Percentiles rank a stretch among this genome's conserved stretches.
phyloP scores from a whole-genome alignment of 2,113 vertebrate genomes.

The Clarias batrachus region DNA sequence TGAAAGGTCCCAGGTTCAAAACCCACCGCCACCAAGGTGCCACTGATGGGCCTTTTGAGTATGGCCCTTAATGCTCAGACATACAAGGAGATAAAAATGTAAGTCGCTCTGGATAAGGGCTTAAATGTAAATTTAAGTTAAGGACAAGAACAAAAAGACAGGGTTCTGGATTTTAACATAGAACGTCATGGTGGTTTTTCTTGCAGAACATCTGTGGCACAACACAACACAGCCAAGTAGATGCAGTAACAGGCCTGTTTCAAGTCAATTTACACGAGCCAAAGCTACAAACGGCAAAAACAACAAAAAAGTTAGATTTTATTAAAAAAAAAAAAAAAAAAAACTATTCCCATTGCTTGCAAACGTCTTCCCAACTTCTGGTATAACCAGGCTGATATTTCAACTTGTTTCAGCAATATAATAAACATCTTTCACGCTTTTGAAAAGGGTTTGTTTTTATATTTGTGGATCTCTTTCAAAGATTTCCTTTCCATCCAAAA shows the following conservation, averaged over 20 bases:
- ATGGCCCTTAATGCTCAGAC: no score
- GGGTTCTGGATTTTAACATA: background rate
- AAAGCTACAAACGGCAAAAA: background rate
- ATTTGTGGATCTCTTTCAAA: background rate
- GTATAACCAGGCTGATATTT: background rate
- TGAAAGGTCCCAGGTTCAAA: no score
- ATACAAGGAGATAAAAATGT: no score
- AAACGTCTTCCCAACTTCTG: background rate
- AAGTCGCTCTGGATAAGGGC: no score
- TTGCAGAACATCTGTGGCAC: constrained; percentile 14
- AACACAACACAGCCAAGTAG: background rate
- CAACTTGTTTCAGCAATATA: background rate
- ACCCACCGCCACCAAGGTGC: no score
- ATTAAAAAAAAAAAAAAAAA: background rate
- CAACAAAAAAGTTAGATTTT: background rate
- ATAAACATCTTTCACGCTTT: background rate
- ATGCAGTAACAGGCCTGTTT: background rate
- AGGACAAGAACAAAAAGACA: background rate
- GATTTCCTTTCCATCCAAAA: background rate
- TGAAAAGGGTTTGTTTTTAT: background rate
- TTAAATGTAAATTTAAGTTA: no score
- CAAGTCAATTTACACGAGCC: background rate
- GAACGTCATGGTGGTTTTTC: background rate
- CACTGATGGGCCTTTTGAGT: no score
- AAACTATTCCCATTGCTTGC: background rate